phyloP scores from a whole-genome alignment of 2,888 invertebrate genomes.

The Pyrrhosoma nymphula region DNA sequence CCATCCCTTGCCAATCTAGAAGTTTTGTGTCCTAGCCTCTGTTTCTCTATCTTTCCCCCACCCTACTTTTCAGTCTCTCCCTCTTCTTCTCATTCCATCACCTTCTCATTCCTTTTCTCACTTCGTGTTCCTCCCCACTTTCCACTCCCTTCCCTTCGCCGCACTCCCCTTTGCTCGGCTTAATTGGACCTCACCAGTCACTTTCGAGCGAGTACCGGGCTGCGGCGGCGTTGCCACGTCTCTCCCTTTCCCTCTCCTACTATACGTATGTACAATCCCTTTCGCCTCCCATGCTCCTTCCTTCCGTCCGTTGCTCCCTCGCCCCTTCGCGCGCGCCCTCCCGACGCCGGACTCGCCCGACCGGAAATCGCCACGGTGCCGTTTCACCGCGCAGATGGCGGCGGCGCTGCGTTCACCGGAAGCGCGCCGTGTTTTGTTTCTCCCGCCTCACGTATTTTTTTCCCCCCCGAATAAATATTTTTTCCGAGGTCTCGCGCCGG shows the following conservation, averaged over 20 bases:
- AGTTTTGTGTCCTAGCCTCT: no score
- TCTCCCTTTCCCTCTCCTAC: not conserved
- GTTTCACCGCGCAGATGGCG: constrained; percentile 10
- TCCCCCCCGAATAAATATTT: not conserved
- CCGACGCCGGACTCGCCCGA: not conserved
- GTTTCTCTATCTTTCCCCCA: not conserved
- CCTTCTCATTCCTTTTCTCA: not conserved
- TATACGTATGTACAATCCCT: not conserved
- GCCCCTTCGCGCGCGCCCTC: not conserved
- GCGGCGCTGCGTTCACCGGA: constrained; percentile 18
- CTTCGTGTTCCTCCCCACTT: not conserved
- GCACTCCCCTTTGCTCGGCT: not conserved
- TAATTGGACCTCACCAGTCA: constrained; percentile 13
- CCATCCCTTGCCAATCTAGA: no score
- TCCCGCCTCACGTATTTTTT: not conserved
- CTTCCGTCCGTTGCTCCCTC: not conserved
- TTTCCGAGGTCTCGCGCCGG: not conserved
- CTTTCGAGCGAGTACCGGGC: not conserved
- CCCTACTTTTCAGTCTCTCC: not conserved
- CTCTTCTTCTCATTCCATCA: not conserved
- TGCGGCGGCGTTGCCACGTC: not conserved
- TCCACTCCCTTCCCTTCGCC: not conserved
- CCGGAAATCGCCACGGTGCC: constrained; percentile 28
- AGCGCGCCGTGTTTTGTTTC: constrained; percentile 35
- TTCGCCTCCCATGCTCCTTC: not conserved